Base-by-base conservation (phyloP, 2,113 vertebrate genomes). In the Stomatorhinus ivindoensis region DNA sequence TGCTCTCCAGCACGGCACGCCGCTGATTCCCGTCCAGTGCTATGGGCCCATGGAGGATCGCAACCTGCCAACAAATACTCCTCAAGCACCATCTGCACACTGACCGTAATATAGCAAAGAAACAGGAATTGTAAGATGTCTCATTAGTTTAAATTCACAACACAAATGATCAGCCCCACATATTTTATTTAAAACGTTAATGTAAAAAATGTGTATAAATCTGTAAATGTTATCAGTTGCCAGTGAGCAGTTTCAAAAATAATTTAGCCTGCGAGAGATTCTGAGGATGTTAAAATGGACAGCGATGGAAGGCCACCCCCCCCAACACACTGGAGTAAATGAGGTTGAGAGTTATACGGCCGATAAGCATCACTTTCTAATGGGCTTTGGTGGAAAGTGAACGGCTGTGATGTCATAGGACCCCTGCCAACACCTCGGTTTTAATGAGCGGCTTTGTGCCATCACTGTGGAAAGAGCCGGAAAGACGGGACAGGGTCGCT, bases 281-380 rank as follows among this genome's bases (percentile, higher is more conserved):
- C 87, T n/a, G 92, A 85, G 86, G 90, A 76, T 90, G 91, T 93
- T 89, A 90, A 90, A 50, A 87, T 82, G 88, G 84, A 53, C 65
- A 39, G 76, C 44, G 44, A 46, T 46, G 5, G 44, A 42, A 90
- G 39, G 91, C 84, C 91, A 84, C 90, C 58, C 11, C 65, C 69
- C 35, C 88, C 21, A 88, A 90, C 88, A 92, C 10, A 31, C 61
- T 80, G 91, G 92, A 91, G 82, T 35, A 91, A 91, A 92, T 93
- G 92, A 91, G 89, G 87, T 90, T 88, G 87, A 90, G 89, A 92
- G 91, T 90, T 89, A 92, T 90, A 91, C 91, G 87, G 90, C 55
- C 83, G 73, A 39, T 76, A 35, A 76, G 73, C 31, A 19, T 39
- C 31, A 42, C 9, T 73, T 35, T 73, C 27, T 73, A 35, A 73